Percentiles rank a stretch among this genome's conserved stretches.
Conservation (phyloP, 1,140 invertebrate genomes). For the Trachymyrmex cornetzi region DNA sequence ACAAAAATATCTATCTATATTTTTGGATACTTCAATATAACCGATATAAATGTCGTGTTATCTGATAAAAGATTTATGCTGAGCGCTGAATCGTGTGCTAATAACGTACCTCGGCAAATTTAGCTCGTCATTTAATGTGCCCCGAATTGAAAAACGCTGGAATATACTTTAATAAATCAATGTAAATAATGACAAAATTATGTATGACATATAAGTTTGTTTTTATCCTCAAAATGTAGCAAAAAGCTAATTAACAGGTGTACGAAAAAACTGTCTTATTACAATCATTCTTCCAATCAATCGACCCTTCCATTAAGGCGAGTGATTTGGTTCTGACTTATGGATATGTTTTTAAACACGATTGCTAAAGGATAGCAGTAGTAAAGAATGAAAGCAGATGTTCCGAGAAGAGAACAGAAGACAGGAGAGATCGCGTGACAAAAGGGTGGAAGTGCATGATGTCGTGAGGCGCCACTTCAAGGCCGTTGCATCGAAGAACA, state of each 20-base stretch:
- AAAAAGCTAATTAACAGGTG: background rate
- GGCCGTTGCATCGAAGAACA: slow-evolving; percentile 8
- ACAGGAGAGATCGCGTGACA: slow-evolving; percentile 51
- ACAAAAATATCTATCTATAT: too few species aligned
- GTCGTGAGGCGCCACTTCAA: slow-evolving; percentile 42
- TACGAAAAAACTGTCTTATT: background rate
- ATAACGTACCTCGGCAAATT: too few species aligned
- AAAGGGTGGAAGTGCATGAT: slow-evolving; percentile 60
- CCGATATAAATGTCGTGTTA: too few species aligned
- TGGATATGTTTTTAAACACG: slow-evolving; percentile 62
- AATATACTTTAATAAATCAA: background rate
- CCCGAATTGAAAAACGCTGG: too few species aligned
- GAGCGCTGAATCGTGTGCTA: too few species aligned
- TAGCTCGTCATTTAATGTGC: too few species aligned
- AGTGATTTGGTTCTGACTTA: slow-evolving; percentile 49
- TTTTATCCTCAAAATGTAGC: background rate
- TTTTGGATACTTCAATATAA: too few species aligned
- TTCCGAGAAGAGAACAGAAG: slow-evolving; percentile 19
- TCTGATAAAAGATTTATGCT: too few species aligned
- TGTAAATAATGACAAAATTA: slow-evolving; percentile 18
- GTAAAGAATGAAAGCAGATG: background rate
- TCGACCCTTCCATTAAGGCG: slow-evolving; percentile 44
- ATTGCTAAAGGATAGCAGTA: slow-evolving; percentile 5
- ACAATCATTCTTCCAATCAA: background rate
- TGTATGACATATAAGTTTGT: background rate